These are phyloP conservation scores for Mormyrus proboscirostris DNA, from an alignment of 2,797 vertebrate genomes.

Conservation along the genomic window DNA sequence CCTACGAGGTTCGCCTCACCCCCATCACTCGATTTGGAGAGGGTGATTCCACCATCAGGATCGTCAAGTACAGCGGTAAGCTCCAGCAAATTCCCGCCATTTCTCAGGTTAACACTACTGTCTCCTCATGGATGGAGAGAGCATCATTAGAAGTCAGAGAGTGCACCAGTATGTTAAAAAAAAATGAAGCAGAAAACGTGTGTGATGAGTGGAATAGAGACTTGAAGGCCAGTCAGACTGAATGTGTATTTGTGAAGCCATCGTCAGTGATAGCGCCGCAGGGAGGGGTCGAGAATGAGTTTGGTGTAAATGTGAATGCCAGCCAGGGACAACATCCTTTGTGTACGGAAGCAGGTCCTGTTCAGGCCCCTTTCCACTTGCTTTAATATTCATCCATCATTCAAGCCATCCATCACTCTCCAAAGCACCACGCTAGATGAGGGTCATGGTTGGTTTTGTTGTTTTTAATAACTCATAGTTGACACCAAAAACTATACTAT, in stretches of 20 bases:
- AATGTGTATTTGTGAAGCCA: background rate
- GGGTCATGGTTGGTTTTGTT: background rate
- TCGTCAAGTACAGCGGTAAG: slow-evolving; percentile 94
- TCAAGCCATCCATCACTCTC: background rate
- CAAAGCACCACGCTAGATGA: background rate
- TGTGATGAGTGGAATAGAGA: background rate
- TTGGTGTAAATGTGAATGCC: background rate
- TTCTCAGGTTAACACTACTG: background rate
- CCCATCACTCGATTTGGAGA: slow-evolving; percentile 94
- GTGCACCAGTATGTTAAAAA: background rate
- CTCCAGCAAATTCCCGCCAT: slow-evolving; percentile 4
- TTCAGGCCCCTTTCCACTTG: background rate
- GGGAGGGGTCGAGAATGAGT: background rate
- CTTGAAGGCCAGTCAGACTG: background rate
- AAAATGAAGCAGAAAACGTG: background rate
- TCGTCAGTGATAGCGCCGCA: background rate
- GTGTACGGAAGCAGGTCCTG: background rate
- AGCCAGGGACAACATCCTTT: background rate
- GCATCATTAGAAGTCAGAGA: background rate
- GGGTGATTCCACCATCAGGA: slow-evolving; percentile 85
- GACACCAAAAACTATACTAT: background rate
- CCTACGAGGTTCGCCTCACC: slow-evolving; percentile 88
- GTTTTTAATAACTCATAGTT: background rate
- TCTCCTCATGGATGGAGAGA: background rate
- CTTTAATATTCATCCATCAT: background rate